Evolutionary conservation across 2,797 vertebrate genomes (phyloP).

Genomic region (Peromyscus attwateri): DNA sequence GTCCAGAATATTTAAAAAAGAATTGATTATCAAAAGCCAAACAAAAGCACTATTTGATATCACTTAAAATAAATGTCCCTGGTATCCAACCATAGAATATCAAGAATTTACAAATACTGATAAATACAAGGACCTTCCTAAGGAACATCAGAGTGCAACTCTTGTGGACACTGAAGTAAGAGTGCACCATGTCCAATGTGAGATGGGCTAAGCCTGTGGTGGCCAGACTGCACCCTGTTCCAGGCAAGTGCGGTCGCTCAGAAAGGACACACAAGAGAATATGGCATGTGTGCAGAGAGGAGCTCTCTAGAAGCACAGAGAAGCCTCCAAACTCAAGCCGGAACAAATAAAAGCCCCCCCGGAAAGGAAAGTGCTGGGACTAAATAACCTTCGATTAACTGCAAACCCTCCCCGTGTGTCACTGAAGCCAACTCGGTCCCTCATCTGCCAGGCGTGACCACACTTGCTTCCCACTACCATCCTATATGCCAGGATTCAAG

Average conservation of each 20-base stretch:
- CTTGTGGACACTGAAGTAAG: not conserved
- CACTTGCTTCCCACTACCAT: not conserved
- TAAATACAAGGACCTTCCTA: not conserved
- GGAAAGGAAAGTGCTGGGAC: not conserved
- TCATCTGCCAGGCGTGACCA: not conserved
- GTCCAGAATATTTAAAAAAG: not conserved
- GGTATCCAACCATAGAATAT: not conserved
- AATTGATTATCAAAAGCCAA: constrained; percentile 8
- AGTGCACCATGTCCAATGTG: not conserved
- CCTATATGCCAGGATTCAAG: not conserved
- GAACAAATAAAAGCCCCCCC: accelerated
- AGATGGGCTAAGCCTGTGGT: not conserved
- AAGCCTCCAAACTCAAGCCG: not conserved
- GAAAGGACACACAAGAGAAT: not conserved
- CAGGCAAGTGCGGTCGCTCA: not conserved
- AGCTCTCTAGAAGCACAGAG: not conserved
- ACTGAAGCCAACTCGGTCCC: not conserved
- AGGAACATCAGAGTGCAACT: not conserved
- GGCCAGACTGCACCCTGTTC: accelerated
- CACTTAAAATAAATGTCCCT: not conserved
- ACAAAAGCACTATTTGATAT: not conserved
- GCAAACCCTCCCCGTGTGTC: not conserved
- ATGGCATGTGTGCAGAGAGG: not conserved
- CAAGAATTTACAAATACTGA: not conserved
- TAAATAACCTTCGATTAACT: not conserved